Base-by-base conservation (phyloP, 2,113 vertebrate species). In the Oryzias woworae region DNA sequence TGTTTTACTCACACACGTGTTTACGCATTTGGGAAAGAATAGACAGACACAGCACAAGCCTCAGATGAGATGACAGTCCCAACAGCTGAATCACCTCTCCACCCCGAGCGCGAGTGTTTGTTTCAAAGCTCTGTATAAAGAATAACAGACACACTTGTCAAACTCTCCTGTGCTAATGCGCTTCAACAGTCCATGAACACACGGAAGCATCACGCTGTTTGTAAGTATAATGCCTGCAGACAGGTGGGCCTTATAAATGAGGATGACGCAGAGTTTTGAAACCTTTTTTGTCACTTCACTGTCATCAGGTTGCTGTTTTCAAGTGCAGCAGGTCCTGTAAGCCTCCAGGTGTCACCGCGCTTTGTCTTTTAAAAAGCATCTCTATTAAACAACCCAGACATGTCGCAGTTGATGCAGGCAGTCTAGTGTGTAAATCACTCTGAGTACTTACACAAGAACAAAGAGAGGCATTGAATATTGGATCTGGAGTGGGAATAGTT, bases 271-370 rank as follows among this genome's bases (percentile, higher is more conserved):
- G 22, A 65, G 41, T 58, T 17, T 23, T 16, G 43, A 41, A 51
- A 58, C 71, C 50, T 51, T 69, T 73, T 75, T 50, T 68, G 66
- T 71, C 73, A 79, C 58, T 69, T 66, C 17, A 28, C 63, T 58
- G 62, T 71, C 56, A 42, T 41, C 5, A n/a, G 16, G 23, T 45
- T 36, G 56, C 43, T 20, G 58, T 57, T 62, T 76, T 66, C 53
- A 58, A 62, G 60, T 36, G 58, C 3, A 52, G 44, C 62, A 48
- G 20, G 28, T 65, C 31, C 66, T 53, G 67, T 54, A 36, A 51
- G 71, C 54, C 55, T 47, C 43, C 46, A 6, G 4, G 22, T 58
- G 14, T 48, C 28, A 18, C 57, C 14, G 17, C 52, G 46, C 2
- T 14, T 28, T 31, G 4, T 45, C 36, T 44, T 44, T 13, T 51